Evolutionary conservation across 2,797 vertebrate genomes (phyloP).

Genomic region (Triplophysa bombifrons): DNA sequence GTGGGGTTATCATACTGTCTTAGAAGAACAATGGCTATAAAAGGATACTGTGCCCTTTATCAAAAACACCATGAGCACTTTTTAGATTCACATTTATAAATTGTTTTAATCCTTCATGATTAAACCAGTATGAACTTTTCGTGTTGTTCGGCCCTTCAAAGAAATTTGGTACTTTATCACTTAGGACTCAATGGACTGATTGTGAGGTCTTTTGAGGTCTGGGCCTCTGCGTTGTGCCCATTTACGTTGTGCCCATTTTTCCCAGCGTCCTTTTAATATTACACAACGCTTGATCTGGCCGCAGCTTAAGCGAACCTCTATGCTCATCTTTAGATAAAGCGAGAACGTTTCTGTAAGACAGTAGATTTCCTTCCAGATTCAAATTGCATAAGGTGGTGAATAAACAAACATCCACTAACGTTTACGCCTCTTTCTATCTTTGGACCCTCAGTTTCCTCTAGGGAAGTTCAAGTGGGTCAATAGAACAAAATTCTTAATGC

Average conservation of each 20-base stretch:
- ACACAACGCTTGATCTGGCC: constrained; percentile 51
- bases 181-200: constrained; percentile 10
- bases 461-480: constrained; percentile 38
- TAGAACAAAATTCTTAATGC: constrained; percentile 24
- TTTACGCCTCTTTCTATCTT: not conserved
- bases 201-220: constrained; percentile 27
- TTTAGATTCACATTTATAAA: constrained; percentile 21
- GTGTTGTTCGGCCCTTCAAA: not conserved
- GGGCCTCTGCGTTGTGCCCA: not conserved
- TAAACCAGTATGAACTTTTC: constrained; percentile 10
- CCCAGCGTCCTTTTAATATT: constrained; percentile 53
- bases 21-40: not conserved
- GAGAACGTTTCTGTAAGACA: not conserved
- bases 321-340: constrained; percentile 10
- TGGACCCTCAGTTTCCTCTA: not conserved
- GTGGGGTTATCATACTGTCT: not conserved
- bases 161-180: not conserved
- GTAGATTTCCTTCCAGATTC: not conserved
- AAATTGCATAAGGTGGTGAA: not conserved
- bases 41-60: not conserved
- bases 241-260: constrained; percentile 31
- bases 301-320: not conserved
- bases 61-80: not conserved
- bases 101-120: constrained; percentile 17
- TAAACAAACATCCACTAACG: not conserved